Evolutionary conservation across 2,113 vertebrate genomes (phyloP).

Genomic region (Lampris megalopsis): DNA sequence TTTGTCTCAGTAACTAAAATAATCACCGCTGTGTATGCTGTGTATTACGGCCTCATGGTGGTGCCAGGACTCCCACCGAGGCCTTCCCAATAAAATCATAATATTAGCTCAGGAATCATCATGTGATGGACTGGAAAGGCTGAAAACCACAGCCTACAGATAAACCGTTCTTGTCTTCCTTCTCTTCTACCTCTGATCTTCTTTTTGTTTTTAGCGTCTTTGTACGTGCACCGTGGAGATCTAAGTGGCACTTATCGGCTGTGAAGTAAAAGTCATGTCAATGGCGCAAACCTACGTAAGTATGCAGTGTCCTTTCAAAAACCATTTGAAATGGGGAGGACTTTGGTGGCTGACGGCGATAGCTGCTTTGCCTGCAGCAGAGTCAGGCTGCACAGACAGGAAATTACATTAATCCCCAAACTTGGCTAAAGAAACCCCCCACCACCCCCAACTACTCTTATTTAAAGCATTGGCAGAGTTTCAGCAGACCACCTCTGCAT

Average conservation of each 20-base stretch:
- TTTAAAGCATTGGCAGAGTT: constrained; percentile 68
- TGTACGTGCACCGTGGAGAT: constrained; percentile 27
- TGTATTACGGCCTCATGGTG: constrained; percentile 23
- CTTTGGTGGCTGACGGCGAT: constrained; percentile 47
- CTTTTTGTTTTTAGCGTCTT: constrained; percentile 30
- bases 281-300: constrained; percentile 56
- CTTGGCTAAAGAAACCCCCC: constrained; percentile 74
- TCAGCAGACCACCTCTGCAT: constrained; percentile 76
- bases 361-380: constrained; percentile 64
- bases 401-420: constrained; percentile 80
- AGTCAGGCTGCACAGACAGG: constrained; percentile 76
- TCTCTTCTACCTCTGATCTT: constrained; percentile 61
- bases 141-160: constrained; percentile 72
- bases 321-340: constrained; percentile 41
- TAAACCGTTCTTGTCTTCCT: constrained; percentile 57
- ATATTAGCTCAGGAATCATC: constrained; percentile 69
- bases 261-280: constrained; percentile 47
- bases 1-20: constrained; percentile 36
- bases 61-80: constrained; percentile 68
- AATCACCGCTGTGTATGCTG: constrained; percentile 25
- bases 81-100: constrained; percentile 65
- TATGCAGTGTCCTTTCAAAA: constrained; percentile 33
- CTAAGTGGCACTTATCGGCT: constrained; percentile 44
- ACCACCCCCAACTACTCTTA: constrained; percentile 71
- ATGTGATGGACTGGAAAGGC: constrained; percentile 56